Evolutionary conservation across 2,888 invertebrate species (phyloP), one percentile per base, ranked within the genome.

Genomic region (Amphimallon solstitiale): DNA sequence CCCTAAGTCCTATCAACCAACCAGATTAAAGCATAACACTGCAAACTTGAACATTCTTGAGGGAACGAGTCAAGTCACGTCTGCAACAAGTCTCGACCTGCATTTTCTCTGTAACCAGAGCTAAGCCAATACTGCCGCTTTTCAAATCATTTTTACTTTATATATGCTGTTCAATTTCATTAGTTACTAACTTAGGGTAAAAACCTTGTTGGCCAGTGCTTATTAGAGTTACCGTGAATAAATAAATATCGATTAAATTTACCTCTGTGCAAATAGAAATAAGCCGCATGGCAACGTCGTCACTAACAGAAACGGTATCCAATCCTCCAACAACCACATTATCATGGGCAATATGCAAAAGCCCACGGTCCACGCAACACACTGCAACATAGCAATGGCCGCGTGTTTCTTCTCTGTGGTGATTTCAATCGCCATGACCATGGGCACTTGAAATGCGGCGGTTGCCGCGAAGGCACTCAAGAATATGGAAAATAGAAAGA

Each of bases 351-450:
- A 81, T 66, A 83, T 29, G 40, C 84, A 81, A 12, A 85, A 80
- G 21, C 86, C 86, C 15, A 82, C 60, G 14, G 85, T 84, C 85
- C 86, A 86, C 38, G 84, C 85, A n/a, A 85, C 74, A 71, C 83
- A 84, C 73, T 86, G 86, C 64, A 83, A 73, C 78, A 86, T 83
- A 10, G 84, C 83, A 54, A 86, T 84, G 19, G 80, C 79, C 62
- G 85, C 84, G 68, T 85, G 80, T 73, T 84, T 82, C 72, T 85
- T 81, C 61, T 82, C 81, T 71, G 82, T 79, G 3, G 85, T 85
- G 72, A 85, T 84, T 79, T 86, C 86, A 84, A 86, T 85, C 66
- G 84, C 83, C 68, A 85, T 82, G 67, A 86, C 82, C 67, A 85
- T 77, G 10, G 85, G 83, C 56, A 85, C 80, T 74, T 84, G 83